Conservation (phyloP, 2,888 invertebrate species). For the Melinopterus prodromus region DNA sequence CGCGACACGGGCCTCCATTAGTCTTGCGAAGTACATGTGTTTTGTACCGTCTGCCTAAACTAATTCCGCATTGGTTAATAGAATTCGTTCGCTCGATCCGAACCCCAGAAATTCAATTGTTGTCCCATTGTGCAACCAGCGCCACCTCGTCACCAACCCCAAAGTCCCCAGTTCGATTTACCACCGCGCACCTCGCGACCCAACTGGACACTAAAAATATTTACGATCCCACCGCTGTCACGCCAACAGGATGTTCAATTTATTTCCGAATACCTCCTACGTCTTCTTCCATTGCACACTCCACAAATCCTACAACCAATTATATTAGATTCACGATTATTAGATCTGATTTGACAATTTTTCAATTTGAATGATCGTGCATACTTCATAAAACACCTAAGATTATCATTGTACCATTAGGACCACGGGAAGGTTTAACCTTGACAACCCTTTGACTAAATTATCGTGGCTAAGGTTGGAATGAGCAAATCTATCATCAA, state of each 20-base stretch:
- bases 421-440: too few relatives aligned
- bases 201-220: conserved; percentile 50
- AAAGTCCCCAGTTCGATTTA: conserved; percentile 51
- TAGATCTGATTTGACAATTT: too few relatives aligned
- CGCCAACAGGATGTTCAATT: neutral
- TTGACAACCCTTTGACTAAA: too few relatives aligned
- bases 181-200: conserved; percentile 46
- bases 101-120: conserved; percentile 55
- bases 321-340: too few relatives aligned
- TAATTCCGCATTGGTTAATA: conserved; percentile 56
- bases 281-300: too few relatives aligned
- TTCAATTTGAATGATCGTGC: too few relatives aligned
- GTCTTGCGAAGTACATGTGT: conserved; percentile 56
- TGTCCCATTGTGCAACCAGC: conserved; percentile 49
- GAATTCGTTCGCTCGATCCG: conserved; percentile 53
- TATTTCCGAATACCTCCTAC: neutral
- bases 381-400: too few relatives aligned
- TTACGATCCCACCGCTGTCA: conserved; percentile 25
- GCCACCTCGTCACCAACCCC: conserved; percentile 37
- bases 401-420: too few relatives aligned
- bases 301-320: too few relatives aligned
- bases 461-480: too few relatives aligned
- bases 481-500: too few relatives aligned
- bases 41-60: conserved; percentile 57
- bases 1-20: conserved; percentile 54